These are phyloP conservation scores for Eriocheir sinensis DNA, from an alignment of 1,140 invertebrate species.

Conservation along the genomic window DNA sequence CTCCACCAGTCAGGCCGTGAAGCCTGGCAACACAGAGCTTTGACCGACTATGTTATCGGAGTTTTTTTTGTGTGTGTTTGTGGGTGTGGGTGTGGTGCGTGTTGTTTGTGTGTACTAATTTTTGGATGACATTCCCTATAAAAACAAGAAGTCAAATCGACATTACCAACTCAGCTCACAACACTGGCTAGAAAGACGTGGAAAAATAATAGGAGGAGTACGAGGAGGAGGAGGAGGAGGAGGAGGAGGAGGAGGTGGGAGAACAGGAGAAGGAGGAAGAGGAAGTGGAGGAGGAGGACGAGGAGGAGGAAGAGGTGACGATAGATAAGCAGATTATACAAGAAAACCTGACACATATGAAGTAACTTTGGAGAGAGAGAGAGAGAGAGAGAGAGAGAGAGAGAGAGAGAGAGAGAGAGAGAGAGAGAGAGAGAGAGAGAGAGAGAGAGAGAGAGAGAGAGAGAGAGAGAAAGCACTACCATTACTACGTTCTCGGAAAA, in stretches of 20 bases:
- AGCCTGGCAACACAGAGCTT: too few species aligned
- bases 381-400: background rate
- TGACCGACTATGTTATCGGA: too few species aligned
- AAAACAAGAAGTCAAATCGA: too few species aligned
- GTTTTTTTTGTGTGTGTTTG: too few species aligned
- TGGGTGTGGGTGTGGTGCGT: too few species aligned
- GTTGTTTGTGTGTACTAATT: too few species aligned
- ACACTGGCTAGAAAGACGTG: background rate
- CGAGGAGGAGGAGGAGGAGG: background rate
- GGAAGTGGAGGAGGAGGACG: background rate
- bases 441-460: conserved; percentile 3
- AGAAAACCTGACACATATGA: background rate
- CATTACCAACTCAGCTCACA: conserved; percentile 22
- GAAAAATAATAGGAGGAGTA: too few species aligned
- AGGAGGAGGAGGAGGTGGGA: background rate
- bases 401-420: conserved; percentile 16
- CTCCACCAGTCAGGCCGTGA: too few species aligned
- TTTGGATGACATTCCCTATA: too few species aligned
- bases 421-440: background rate
- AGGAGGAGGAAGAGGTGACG: background rate
- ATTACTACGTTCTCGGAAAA: background rate
- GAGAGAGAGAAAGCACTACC: background rate
- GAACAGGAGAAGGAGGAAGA: background rate
- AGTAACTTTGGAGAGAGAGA: background rate
- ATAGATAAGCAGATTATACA: background rate